Base-by-base conservation (phyloP, 1,140 invertebrate genomes). In the Harpegnathos saltator region DNA sequence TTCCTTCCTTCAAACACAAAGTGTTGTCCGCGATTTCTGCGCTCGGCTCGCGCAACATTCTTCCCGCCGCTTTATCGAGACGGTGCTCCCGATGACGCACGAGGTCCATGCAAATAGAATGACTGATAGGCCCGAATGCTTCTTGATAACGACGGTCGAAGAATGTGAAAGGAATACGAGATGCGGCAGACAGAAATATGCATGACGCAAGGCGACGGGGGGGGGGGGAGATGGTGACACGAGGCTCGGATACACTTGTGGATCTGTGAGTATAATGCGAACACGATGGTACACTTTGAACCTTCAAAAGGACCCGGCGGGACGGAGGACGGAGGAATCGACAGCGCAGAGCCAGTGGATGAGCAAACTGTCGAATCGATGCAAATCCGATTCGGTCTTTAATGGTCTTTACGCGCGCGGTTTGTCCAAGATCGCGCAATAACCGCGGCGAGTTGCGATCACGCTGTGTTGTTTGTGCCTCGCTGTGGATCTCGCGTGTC, bases 121-220 rank as follows among this genome's bases (percentile, higher is more conserved):
- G 54, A 80, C 65, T 58, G 65, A 80, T 80, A 59, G 12, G 48
- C n/a, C 1, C 22, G 75, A 17, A 44, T 58, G 33, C 15, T 69
- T 3, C 14, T 78, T 69, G 33, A 69, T 78, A 69, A 78, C 52
- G 17, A 58, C 22, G 75, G 24, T 7, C 33, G 17, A 80, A n/a
- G 38, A 17, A 80, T 58, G 52, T 58, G 75, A 80, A 80, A 80
- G 69, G 75, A 80, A 80, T 80, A 59, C 33, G 65, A 48, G 52
- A 78, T 58, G 50, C 50, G 22, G 12, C n/a, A 38, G 33, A 12
- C 22, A 59, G 75, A 59, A 71, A 80, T 80, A 80, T 80, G 75
- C 65, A 71, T 69, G 75, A 26, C 65, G n/a, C 52, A 17, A 12
- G 62, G 22, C 17, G 48, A 33, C n/a, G n/a, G n/a, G n/a, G n/a